Evolutionary conservation across 2,113 vertebrate genomes (phyloP).

Genomic region (Alosa alosa): DNA sequence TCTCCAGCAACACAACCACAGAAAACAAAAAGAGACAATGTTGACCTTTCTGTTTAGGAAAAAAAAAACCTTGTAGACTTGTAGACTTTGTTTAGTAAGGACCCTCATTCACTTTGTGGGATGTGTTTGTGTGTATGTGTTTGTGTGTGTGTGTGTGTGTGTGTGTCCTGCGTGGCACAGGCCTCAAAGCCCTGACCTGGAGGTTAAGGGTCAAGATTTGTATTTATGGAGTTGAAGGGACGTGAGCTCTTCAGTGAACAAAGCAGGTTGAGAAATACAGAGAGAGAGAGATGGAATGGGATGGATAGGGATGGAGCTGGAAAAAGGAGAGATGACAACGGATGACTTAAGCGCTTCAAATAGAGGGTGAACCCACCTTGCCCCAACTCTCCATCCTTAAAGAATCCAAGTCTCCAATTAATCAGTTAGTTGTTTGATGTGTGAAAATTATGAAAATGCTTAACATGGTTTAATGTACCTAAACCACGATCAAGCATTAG

Average conservation of each 20-base stretch:
- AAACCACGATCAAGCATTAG: no score
- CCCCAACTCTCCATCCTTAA: not conserved
- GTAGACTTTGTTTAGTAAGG: not conserved
- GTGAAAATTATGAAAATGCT: no score
- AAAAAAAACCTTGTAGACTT: not conserved
- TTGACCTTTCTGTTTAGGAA: not conserved
- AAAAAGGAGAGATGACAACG: not conserved
- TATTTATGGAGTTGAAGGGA: not conserved
- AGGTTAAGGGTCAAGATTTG: not conserved
- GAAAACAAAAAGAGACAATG: not conserved
- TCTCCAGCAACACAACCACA: not conserved
- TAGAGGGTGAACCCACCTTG: constrained; percentile 9
- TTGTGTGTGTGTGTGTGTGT: not conserved
- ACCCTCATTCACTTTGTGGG: not conserved
- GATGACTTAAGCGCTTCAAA: not conserved
- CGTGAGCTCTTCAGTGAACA: not conserved
- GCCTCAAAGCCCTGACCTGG: not conserved
- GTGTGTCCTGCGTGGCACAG: not conserved
- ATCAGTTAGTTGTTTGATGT: no score
- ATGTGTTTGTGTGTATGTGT: not conserved
- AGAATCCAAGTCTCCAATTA: not conserved
- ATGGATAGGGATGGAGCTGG: not conserved
- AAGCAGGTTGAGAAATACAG: not conserved
- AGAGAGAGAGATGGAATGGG: not conserved
- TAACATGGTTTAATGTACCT: no score